phyloP scores from a whole-genome alignment of 53 echinoderm and acorn worm genomes.

The Echinarachnius parma region DNA sequence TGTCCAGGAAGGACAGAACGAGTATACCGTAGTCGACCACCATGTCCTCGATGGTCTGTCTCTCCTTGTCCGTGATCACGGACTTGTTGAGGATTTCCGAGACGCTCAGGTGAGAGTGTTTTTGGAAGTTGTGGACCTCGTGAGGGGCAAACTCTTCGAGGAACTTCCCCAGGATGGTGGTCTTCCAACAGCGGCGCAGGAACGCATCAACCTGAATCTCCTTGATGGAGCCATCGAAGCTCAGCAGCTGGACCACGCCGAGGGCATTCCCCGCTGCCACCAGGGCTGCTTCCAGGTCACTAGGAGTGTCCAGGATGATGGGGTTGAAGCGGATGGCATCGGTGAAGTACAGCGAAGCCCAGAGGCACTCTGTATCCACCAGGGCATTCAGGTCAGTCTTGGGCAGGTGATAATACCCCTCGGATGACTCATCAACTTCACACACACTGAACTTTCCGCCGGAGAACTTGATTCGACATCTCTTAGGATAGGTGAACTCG shows the following conservation, averaged over 20 bases:
- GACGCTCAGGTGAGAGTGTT: slow-evolving; percentile 12
- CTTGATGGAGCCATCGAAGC: slow-evolving; percentile 27
- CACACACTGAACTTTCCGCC: slow-evolving; percentile 27
- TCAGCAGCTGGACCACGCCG: slow-evolving; percentile 15
- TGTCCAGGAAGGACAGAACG: slow-evolving; percentile 23
- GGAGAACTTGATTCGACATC: slow-evolving; percentile 40
- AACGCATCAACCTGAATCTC: slow-evolving; percentile 33
- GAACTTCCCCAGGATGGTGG: slow-evolving; percentile 35
- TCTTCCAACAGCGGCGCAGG: slow-evolving; percentile 30
- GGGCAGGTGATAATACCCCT: slow-evolving; percentile 31
- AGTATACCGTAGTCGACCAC: slow-evolving; percentile 41
- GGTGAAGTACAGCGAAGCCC: slow-evolving; percentile 40
- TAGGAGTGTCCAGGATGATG: slow-evolving; percentile 14
- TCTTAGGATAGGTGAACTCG: slow-evolving; percentile 28
- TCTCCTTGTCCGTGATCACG: neutral
- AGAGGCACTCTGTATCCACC: slow-evolving; percentile 42
- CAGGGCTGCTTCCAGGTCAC: slow-evolving; percentile 5
- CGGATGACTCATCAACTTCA: neutral
- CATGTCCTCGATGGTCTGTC: slow-evolving; percentile 24
- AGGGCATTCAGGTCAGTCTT: slow-evolving; percentile 21
- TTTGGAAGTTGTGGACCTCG: neutral
- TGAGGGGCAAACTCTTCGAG: slow-evolving; percentile 28
- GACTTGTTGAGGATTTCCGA: slow-evolving; percentile 9
- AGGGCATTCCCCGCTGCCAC: slow-evolving; percentile 29
- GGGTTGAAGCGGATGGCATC: slow-evolving; percentile 38